Conservation (phyloP, 2,113 vertebrate species). For the Trichomycterus rosablanca region DNA sequence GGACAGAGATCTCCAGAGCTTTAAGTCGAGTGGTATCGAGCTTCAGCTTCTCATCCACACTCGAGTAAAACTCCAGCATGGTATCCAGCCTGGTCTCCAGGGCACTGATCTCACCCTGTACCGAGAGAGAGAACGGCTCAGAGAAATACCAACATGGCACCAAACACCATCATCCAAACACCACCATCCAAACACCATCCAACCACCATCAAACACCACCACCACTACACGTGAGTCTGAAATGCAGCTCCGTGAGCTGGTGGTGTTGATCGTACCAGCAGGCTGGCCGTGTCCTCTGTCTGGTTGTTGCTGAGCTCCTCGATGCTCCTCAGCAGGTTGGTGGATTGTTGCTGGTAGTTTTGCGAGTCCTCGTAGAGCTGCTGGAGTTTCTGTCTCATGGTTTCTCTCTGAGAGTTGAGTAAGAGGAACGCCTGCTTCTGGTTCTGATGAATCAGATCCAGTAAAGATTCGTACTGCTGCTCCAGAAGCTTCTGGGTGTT, state of each 20-base stretch:
- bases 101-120: conserved; percentile 17
- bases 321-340: neutral
- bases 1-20: conserved; percentile 31
- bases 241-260: too few relatives aligned
- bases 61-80: conserved; percentile 24
- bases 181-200: too few relatives aligned
- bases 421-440: conserved; percentile 13
- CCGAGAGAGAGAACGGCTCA: neutral
- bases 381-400: neutral
- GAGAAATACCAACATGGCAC: too few relatives aligned
- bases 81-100: conserved; percentile 19
- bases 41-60: neutral
- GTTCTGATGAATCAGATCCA: conserved; percentile 8
- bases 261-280: conserved; percentile 20
- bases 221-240: too few relatives aligned
- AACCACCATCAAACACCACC: too few relatives aligned
- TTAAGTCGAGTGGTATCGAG: conserved; percentile 23
- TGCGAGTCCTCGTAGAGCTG: neutral
- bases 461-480: neutral
- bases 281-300: neutral
- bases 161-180: too few relatives aligned
- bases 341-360: neutral
- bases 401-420: conserved; percentile 17
- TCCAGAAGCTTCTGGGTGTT: neutral
- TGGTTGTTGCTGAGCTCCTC: neutral